Base-by-base conservation (phyloP, 2,888 invertebrate genomes). In the Deilephila elpenor region DNA sequence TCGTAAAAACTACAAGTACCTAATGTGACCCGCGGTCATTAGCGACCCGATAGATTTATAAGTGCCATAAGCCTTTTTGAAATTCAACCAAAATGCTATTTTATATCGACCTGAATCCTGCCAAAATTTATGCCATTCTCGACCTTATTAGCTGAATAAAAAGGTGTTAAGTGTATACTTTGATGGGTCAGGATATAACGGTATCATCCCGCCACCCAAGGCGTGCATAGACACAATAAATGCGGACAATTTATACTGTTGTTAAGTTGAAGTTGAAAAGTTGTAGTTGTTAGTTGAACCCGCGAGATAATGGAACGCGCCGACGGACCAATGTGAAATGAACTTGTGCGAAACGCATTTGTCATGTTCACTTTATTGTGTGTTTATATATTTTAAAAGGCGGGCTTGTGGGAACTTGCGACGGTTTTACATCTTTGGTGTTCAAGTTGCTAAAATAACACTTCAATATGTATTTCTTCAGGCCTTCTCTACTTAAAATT, bases 221-320 rank as follows among this genome's bases (percentile, higher is more conserved):
- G 90, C 88, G 92, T 82, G 79, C 84, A 83, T 84, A 84, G 87
- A 83, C 85, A 85, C 91, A 89, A 92, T 92, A 93, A 93, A 93
- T 89, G 93, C 84, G 83, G 85, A 89, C 91, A 90, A 92, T 93
- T 93, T 93, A 92, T 90, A 90, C 89, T 89, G 87, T 87, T 87
- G 90, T 88, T 89, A 88, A 88, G 84, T 86, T 88, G 88, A 91
- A 89, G 89, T 91, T 91, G 91, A 92, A 89, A 92, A 92, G 89
- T 90, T 88, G 84, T 84, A 83, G 87, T 88, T 86, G 88, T 90
- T 90, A 89, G 82, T 83, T 84, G 83, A 62, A 71, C 25, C 70
- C 51, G 62, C 73, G 71, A 62, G 70, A 71, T 73, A 73, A 71
- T 73, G 71, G 32, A 53, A 44, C 60, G 71, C 34, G 71, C 34